Percentiles rank a stretch among this genome's conserved stretches.
Evolutionary conservation across 2,113 vertebrate species (phyloP).

Genomic region (Prinia subflava): DNA sequence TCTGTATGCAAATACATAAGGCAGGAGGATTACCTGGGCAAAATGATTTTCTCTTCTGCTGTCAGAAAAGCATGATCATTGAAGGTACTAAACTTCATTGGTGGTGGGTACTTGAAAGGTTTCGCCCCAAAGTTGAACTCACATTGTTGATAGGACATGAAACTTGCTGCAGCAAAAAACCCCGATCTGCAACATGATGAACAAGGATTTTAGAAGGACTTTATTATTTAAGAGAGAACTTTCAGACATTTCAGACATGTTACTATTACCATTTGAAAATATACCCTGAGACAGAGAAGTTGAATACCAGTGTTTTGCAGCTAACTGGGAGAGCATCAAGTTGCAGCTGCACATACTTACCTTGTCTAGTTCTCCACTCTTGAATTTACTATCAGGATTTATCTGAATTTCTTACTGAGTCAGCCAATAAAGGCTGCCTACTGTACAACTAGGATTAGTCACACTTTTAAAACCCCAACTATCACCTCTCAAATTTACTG

Average conservation of each 20-base stretch:
- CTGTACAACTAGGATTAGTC: background rate
- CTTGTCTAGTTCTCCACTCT: background rate
- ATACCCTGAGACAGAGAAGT: background rate
- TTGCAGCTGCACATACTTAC: background rate
- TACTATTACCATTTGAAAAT: background rate
- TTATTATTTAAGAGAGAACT: too few species aligned
- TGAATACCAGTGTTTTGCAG: background rate
- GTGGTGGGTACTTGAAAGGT: slow-evolving; percentile 92
- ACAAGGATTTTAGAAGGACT: background rate
- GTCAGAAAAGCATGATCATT: slow-evolving; percentile 93
- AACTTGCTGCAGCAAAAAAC: slow-evolving; percentile 98
- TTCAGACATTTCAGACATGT: too few species aligned
- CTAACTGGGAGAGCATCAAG: background rate
- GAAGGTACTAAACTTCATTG: slow-evolving; percentile 96
- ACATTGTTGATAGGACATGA: slow-evolving; percentile 99
- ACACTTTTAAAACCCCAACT: background rate
- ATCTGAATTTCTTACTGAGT: background rate
- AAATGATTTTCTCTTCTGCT: slow-evolving; percentile 95
- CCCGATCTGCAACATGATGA: slow-evolving; percentile 81
- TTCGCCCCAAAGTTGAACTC: slow-evolving; percentile 99
- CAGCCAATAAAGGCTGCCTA: background rate
- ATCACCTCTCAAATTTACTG: background rate
- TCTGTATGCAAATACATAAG: background rate
- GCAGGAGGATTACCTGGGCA: slow-evolving; percentile 84
- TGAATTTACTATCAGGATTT: background rate